Evolutionary conservation across 2,888 invertebrate species (phyloP), one percentile per base, ranked within the genome.

Genomic region (Cosmia trapezina): DNA sequence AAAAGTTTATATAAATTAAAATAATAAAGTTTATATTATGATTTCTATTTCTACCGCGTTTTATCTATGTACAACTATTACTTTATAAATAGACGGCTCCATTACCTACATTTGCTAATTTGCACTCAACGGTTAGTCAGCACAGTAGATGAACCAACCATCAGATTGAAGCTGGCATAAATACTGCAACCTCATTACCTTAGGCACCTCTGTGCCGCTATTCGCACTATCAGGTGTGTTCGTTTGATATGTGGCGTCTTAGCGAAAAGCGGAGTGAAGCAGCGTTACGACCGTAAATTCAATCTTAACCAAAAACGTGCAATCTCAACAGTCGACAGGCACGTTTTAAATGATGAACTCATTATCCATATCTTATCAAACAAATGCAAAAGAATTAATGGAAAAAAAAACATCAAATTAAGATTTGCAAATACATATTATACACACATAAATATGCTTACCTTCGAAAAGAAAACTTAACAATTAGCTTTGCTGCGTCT

Each of bases 61-160:
- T 59, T 59, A 49, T 76, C 51, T 75, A 49, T 57, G 33, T 49
- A 43, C 54, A 33, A n/a, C 14, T 70, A 33, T 63, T 63, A 63
- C n/a, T 63, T 49, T 61, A 73, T 70, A 59, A 71, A 76, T 78
- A 78, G 61, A 78, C 72, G 62, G 62, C 61, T 71, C 51, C 51
- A 47, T 33, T 59, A 70, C 47, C n/a, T 57, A 62, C 19, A 47
- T 76, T 47, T 63, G 56, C 51, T 70, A 19, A 57, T 61, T 57
- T 62, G 37, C 56, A 70, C 19, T 70, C n/a, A 70, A 61, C 37
- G 56, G 43, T 49, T 56, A 47, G 22, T 17, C 28, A 70, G 28
- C 41, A n/a, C 28, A 70, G 28, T 28, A 57, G 70, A 11, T 56
- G 37, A 12, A 28, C 70, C 56, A 70, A 70, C 47, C 47, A 73